phyloP scores from a whole-genome alignment of 2,113 vertebrate genomes.

The Cebus imitator region DNA sequence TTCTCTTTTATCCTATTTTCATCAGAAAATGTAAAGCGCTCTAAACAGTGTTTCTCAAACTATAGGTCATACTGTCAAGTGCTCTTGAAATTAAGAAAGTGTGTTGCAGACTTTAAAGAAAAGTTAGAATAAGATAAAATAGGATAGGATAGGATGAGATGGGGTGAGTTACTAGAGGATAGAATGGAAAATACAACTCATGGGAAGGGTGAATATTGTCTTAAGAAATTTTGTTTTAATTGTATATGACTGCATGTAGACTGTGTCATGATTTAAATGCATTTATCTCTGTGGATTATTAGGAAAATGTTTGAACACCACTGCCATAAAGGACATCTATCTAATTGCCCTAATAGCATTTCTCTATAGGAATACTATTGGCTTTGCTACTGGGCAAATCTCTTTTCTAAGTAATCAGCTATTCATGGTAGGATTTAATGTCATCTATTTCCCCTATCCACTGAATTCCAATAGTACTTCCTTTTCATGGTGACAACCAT shows the following conservation, averaged over 20 bases:
- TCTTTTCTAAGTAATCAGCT: not conserved
- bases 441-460: not conserved
- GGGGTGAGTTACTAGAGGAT: not conserved
- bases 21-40: not conserved
- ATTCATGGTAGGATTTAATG: not conserved
- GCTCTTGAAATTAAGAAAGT: not conserved
- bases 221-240: not conserved
- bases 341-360: not conserved
- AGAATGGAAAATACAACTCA: not conserved
- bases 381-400: not conserved
- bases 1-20: not conserved
- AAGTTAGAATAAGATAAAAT: not conserved
- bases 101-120: not conserved
- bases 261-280: not conserved
- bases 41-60: not conserved
- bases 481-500: not conserved
- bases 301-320: slow-evolving; percentile 40
- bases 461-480: not conserved
- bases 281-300: not conserved
- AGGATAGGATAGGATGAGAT: not conserved
- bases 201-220: not conserved
- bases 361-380: not conserved
- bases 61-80: not conserved
- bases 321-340: not conserved
- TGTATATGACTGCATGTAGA: not conserved